Base-by-base conservation (phyloP, 2,113 vertebrate genomes). In the Callaeas wilsoni region DNA sequence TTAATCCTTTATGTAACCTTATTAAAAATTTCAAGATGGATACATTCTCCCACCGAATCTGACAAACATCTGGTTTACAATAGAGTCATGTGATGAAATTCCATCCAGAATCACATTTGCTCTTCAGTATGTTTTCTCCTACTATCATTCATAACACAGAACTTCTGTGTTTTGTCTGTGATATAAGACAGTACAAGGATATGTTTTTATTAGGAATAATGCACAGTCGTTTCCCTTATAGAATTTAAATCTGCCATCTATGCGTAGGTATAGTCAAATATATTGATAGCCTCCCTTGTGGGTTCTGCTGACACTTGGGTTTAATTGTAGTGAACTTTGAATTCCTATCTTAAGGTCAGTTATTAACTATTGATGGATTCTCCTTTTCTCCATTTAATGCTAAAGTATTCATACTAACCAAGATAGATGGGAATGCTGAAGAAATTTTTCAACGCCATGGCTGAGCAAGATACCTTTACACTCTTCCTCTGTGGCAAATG, bases 361-460 rank as follows among this genome's bases (percentile, higher is more conserved):
- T 98, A 98, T 98, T 98, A 98, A 98, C 97, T 98, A 97, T 97
- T 98, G 98, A 98, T 98, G 98, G 97, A 98, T 98, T 98, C 96
- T 96, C 95, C 98, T 97, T 98, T 98, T 97, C 98, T 95, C 96
- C 96, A 97, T 97, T 98, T 98, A 98, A 98, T 98, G 97, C 97
- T 98, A 97, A 98, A 97, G 97, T 98, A 98, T 98, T 98, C 97
- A 93, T 97, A 94, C 97, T 98, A 98, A 98, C 97, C 97, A 98
- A 98, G 98, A 98, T 27, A 96, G 95, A 98, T 98, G 97, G 90
- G 88, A 93, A 93, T 16, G 3, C 79, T 88, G 90, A 80, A 93
- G 95, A 93, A 97, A 97, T 97, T 98, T 97, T 97, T 98, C 98
- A 98, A 96, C 71, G 96, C 95, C 96, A 82, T 17, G 21, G 75